These are phyloP conservation scores for Cryptophagus acutangulus DNA, from an alignment of 2,888 invertebrate genomes.

Conservation along the genomic window DNA sequence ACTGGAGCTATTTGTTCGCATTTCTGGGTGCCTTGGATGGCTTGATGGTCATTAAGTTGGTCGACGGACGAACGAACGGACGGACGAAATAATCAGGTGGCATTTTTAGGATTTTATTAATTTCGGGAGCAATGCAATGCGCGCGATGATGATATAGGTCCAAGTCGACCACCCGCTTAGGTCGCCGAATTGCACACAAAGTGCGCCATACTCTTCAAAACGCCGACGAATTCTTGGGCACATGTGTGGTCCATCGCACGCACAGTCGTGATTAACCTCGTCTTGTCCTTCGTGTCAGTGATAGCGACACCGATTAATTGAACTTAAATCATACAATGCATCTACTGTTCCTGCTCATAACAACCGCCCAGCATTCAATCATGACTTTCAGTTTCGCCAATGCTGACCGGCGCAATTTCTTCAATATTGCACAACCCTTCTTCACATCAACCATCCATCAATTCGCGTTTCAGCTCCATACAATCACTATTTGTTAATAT, in stretches of 20 bases:
- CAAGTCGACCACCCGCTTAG: slow-evolving; percentile 26
- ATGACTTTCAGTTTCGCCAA: slow-evolving; percentile 14
- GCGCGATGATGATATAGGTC: slow-evolving; percentile 11
- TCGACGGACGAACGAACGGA: no score
- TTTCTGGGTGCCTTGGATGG: slow-evolving; percentile 13
- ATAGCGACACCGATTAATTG: slow-evolving; percentile 11
- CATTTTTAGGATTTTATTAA: slow-evolving; percentile 33
- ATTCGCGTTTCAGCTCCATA: no score
- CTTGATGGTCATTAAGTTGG: no score
- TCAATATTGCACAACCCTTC: slow-evolving; percentile 10
- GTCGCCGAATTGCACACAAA: slow-evolving; percentile 21
- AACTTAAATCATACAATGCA: slow-evolving; percentile 8
- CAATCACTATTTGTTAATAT: no score
- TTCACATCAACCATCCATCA: no score
- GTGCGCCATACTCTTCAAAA: slow-evolving; percentile 9
- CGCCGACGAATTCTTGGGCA: slow-evolving; percentile 20
- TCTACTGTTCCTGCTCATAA: slow-evolving; percentile 9
- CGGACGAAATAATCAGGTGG: slow-evolving; percentile 15
- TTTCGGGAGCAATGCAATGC: slow-evolving; percentile 20
- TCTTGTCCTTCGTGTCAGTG: slow-evolving; percentile 9
- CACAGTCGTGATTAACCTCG: slow-evolving; percentile 22
- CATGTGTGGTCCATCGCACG: slow-evolving; percentile 30
- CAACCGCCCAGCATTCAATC: slow-evolving; percentile 5
- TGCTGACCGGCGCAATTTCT: slow-evolving; percentile 5
- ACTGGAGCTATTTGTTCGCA: slow-evolving; percentile 1